Percentiles rank a stretch among this genome's conserved stretches.
Conservation (phyloP, 2,888 invertebrate species). For the Empis livida region DNA sequence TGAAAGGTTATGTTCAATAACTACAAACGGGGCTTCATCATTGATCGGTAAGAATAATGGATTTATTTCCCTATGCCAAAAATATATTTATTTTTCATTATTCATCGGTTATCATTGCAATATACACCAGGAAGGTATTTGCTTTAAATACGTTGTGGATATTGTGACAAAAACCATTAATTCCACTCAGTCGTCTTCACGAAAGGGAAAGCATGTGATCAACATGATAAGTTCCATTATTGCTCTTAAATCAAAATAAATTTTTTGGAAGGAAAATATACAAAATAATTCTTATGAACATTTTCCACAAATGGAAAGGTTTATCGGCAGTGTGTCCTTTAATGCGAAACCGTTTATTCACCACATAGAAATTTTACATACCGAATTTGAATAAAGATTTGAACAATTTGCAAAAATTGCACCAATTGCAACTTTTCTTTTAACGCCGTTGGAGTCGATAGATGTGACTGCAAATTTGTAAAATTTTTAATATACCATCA, state of each 20-base stretch:
- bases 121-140: background rate
- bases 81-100: background rate
- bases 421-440: too few species aligned
- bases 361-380: too few species aligned
- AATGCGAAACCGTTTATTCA: too few species aligned
- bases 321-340: too few species aligned
- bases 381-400: too few species aligned
- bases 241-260: background rate
- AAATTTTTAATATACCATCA: too few species aligned
- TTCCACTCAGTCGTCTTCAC: background rate
- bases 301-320: too few species aligned
- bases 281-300: too few species aligned
- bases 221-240: background rate
- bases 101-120: conserved; percentile 1
- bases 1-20: conserved; percentile 13
- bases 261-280: too few species aligned
- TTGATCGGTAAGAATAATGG: conserved; percentile 13
- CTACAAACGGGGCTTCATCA: conserved; percentile 15
- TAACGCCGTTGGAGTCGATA: too few species aligned
- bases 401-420: too few species aligned
- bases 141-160: background rate
- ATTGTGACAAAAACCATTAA: background rate
- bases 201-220: background rate
- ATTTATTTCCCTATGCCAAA: conserved; percentile 7
- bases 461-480: too few species aligned